These are phyloP conservation scores for Artemisiospiza belli DNA, from an alignment of 2,113 vertebrate species.

Conservation along the genomic window DNA sequence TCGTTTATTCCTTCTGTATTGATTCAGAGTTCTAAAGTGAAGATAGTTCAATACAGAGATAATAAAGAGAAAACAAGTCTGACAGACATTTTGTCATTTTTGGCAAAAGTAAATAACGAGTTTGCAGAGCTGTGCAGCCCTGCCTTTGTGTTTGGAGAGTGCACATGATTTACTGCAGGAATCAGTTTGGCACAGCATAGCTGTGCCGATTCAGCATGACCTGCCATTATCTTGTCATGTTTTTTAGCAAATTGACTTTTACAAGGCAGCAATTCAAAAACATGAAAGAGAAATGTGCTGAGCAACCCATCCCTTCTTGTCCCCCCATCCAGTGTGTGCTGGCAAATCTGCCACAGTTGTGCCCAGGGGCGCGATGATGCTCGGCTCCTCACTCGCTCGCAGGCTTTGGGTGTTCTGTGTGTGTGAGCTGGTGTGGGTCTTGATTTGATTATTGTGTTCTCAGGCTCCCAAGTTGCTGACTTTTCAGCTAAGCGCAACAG, in stretches of 20 bases:
- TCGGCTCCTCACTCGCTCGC: rapidly evolving
- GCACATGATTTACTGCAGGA: constrained; percentile 22
- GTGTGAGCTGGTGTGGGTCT: neutral
- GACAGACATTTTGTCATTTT: neutral
- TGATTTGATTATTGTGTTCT: neutral
- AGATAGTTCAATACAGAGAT: neutral
- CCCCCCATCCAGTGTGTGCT: neutral
- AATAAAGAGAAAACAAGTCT: neutral
- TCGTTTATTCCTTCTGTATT: neutral
- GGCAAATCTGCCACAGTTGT: neutral
- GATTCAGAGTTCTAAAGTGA: neutral
- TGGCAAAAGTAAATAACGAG: neutral
- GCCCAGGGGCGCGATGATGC: neutral
- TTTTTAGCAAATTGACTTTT: constrained; percentile 41
- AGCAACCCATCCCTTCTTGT: neutral
- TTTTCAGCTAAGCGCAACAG: neutral
- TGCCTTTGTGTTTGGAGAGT: constrained; percentile 13
- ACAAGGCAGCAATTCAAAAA: constrained; percentile 36
- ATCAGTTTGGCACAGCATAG: neutral
- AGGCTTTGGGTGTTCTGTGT: neutral
- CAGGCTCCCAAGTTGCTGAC: neutral
- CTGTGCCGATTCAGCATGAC: constrained; percentile 35
- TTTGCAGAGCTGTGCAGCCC: neutral
- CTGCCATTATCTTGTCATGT: constrained; percentile 46
- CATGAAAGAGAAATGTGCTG: constrained; percentile 41